phyloP scores from a whole-genome alignment of 2,797 vertebrate species.

The Sorex maritimensis region DNA sequence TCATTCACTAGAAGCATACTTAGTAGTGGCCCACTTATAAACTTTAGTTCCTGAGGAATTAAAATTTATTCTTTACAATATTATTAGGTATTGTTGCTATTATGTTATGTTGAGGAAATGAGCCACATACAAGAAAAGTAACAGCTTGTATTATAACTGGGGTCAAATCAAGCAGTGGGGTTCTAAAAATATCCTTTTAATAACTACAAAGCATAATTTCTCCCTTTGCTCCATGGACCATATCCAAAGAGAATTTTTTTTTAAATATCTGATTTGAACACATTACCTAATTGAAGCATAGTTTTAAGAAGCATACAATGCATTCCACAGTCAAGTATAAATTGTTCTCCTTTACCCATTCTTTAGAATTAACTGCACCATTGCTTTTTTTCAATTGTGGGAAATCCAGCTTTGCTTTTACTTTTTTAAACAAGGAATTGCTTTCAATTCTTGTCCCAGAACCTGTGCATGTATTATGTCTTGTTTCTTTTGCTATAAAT shows the following conservation, averaged over 20 bases:
- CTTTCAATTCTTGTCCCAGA: conserved; percentile 44
- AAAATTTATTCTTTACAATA: neutral
- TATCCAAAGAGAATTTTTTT: neutral
- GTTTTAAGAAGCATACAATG: conserved; percentile 23
- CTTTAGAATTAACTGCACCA: conserved; percentile 34
- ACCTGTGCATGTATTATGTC: neutral
- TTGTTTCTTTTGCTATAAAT: conserved; percentile 64
- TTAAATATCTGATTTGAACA: conserved; percentile 23
- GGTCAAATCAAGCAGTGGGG: neutral
- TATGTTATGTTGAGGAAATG: neutral
- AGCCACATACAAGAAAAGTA: neutral
- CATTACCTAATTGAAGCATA: conserved; percentile 49
- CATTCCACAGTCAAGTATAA: conserved; percentile 36
- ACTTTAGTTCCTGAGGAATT: neutral
- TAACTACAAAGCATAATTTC: neutral
- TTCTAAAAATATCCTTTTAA: conserved; percentile 2
- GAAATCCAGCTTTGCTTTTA: conserved; percentile 37
- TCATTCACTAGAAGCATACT: neutral
- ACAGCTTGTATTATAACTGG: neutral
- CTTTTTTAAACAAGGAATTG: neutral
- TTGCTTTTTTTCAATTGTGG: conserved; percentile 34
- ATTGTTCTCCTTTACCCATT: conserved; percentile 49
- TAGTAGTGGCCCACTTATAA: neutral
- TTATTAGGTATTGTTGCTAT: neutral
- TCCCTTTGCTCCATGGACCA: neutral